Evolutionary conservation across 2,888 invertebrate species (phyloP), one percentile per base, ranked within the genome.

Genomic region (Pyrocoelia pectoralis): DNA sequence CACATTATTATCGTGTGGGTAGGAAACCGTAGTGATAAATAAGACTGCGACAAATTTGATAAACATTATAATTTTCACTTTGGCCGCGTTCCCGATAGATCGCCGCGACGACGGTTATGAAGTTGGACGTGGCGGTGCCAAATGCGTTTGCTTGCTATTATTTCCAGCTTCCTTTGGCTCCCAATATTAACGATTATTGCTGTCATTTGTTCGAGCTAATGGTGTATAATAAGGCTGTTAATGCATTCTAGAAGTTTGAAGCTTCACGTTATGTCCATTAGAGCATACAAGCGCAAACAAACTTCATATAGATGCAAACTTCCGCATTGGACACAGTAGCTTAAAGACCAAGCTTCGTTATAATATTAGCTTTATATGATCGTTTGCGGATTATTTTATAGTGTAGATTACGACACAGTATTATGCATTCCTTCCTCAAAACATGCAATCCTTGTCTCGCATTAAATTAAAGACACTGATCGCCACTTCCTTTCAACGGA

Each of bases 41-140:
- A 72, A 70, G 54, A 41, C 66, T 57, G 66, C 67, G 70, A 71
- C 72, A 67, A 69, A 74, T 63, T 63, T 73, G 73, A 73, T 71
- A 73, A 73, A 73, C 74, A 72, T 72, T 70, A 72, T 70, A 73
- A 73, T 74, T 74, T 73, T 73, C 72, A 68, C 71, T 73, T 73
- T 73, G 74, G 74, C 74, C 67, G 66, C 55, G 61, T 68, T 71
- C 73, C 72, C 72, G 70, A 63, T 68, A 60, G 17, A 28, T 54
- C 61, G 62, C 58, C 64, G 62, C 68, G 57, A 53, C 66, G 57
- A 53, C 65, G 56, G 61, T 65, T 65, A 64, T 65, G 68, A 58
- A 56, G 56, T 61, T 60, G 56, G 51, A 56, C 56, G 53, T 59
- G 41, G 50, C 40, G 61, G 63, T 73, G 75, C 75, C 75, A 73